Evolutionary conservation across 1,140 invertebrate species (phyloP), one percentile per base, ranked within the genome.

Genomic region (Acromyrmex charruanus): DNA sequence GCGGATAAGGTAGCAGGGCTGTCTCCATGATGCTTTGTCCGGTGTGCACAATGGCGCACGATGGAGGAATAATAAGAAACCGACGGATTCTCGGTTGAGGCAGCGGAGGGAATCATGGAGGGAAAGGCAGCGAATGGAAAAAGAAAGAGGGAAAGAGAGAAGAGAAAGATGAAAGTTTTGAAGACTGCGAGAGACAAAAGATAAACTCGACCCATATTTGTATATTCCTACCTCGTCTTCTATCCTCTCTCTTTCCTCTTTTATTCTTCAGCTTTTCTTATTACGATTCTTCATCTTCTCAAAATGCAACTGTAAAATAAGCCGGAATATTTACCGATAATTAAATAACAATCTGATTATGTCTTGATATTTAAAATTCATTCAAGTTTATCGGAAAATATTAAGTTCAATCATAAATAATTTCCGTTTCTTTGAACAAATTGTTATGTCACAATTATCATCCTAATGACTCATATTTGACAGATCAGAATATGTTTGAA

Each of bases 181-280:
- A 35, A 51, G n/a, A 53, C 35, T 61, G 72, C 82, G 63, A 59
- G 84, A 94, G 92, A 94, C 94, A 94, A 93, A 94, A 93, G 91
- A 91, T 94, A 94, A 93, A 92, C 92, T 89, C 87, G 90, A 92
- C 91, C 89, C 92, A 93, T 91, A 93, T 94, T 94, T 94, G 92
- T 94, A 93, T 94, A 94, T 93, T 94, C 89, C 90, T 89, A 88
- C 80, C 79, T 68, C 88, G 44, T 66, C 44, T 55, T 16, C n/a
- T 28, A 28, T 44, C 18, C 35, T 58, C 28, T 2, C 16, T 59
- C 53, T 81, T n/a, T 82, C 65, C 16, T 75, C 16, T 75, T 49
- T n/a, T 74, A 14, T 59, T 14, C 55, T 51, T 12, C 10, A 77
- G 80, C n/a, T 77, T 77, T 14, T 74, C 63, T 12, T 63, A 31